Evolutionary conservation across 2,888 invertebrate genomes (phyloP).

Genomic region (Acleris literana): DNA sequence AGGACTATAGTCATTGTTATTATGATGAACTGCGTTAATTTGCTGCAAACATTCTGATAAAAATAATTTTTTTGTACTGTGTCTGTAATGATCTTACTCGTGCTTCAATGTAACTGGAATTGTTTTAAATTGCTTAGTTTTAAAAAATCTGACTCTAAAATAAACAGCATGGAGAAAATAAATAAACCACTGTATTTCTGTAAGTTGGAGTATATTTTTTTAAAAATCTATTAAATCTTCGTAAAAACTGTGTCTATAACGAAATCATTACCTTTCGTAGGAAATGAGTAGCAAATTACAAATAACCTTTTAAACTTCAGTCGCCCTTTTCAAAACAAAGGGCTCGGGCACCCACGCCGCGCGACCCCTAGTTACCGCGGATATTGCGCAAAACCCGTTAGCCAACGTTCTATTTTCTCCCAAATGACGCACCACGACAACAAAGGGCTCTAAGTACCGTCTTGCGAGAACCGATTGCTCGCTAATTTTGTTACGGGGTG

Average conservation of each 20-base stretch:
- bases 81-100: no score
- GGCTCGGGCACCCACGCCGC: conserved; percentile 12
- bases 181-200: no score
- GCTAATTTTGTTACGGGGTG: conserved; percentile 20
- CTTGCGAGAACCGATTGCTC: conserved; percentile 14
- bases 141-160: no score
- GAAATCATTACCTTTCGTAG: no score
- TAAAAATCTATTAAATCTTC: no score
- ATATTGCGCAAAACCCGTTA: conserved; percentile 6
- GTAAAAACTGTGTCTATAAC: no score
- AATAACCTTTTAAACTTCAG: conserved; percentile 3
- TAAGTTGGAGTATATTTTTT: no score
- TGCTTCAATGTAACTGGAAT: no score
- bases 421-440: conserved; percentile 23
- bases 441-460: conserved; percentile 27
- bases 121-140: no score
- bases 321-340: conserved; percentile 12
- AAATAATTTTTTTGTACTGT: no score
- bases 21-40: neutral
- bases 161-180: no score
- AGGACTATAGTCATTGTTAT: neutral
- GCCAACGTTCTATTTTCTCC: conserved; percentile 6
- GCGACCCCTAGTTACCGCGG: conserved; percentile 12
- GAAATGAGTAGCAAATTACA: neutral
- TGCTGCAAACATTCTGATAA: neutral